These are phyloP conservation scores for Rhogogaster chlorosoma DNA, from an alignment of 2,888 invertebrate genomes.

Conservation along the genomic window DNA sequence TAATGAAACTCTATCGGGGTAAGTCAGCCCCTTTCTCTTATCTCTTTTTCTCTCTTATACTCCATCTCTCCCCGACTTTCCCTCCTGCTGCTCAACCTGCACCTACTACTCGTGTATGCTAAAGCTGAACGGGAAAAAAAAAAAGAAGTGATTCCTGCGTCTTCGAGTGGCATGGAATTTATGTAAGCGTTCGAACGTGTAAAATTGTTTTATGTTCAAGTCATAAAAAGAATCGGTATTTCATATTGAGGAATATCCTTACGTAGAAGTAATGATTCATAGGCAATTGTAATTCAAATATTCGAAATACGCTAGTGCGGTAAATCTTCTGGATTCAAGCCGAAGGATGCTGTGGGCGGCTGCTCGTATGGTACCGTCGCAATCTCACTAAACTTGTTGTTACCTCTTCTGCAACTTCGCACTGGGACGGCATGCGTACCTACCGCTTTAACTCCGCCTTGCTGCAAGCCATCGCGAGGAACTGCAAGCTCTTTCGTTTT, in stretches of 20 bases:
- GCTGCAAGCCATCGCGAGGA: background rate
- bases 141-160: conserved; percentile 28
- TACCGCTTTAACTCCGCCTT: background rate
- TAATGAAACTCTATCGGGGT: conserved; percentile 15
- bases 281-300: conserved; percentile 55
- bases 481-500: background rate
- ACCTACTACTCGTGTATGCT: conserved; percentile 19
- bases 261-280: conserved; percentile 53
- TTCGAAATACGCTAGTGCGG: conserved; percentile 53
- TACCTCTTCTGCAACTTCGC: conserved; percentile 25
- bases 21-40: background rate
- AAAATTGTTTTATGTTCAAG: conserved; percentile 54
- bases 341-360: conserved; percentile 50
- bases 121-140: conserved; percentile 26
- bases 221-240: conserved; percentile 53
- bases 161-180: conserved; percentile 48
- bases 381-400: conserved; percentile 41
- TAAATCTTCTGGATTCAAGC: conserved; percentile 47
- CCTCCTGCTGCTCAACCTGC: conserved; percentile 5
- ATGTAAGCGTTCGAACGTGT: conserved; percentile 53
- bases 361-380: conserved; percentile 32
- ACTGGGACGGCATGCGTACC: conserved; percentile 18
- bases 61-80: background rate
- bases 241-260: conserved; percentile 53
- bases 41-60: background rate